A percentile compares a stretch with the other conserved stretches of the same genome.
Conservation (phyloP, 1,140 invertebrate genomes). For the Drosophila micromelanica region DNA sequence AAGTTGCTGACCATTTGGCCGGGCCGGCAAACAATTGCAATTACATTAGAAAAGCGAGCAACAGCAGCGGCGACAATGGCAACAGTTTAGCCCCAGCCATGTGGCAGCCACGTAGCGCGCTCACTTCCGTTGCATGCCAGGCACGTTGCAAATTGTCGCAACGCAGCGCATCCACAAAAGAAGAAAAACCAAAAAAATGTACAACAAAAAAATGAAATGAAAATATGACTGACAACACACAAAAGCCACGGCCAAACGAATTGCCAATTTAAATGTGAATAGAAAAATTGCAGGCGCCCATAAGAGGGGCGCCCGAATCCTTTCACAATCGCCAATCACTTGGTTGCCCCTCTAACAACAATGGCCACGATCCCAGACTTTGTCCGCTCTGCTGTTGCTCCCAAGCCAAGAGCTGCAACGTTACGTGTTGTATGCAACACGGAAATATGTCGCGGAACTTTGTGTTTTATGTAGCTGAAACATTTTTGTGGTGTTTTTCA, state of each 20-base stretch:
- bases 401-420: background rate
- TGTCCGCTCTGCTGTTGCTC: background rate
- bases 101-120: conserved; percentile 66
- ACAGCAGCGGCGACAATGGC: conserved; percentile 14
- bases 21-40: conserved; percentile 76
- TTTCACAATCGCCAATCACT: conserved; percentile 78
- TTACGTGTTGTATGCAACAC: background rate
- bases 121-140: conserved; percentile 79
- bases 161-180: conserved; percentile 49
- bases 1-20: conserved; percentile 53
- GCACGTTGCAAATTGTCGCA: conserved; percentile 82
- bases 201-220: conserved; percentile 25
- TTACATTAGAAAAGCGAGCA: conserved; percentile 73
- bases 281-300: conserved; percentile 72
- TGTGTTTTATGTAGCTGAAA: background rate
- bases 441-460: background rate
- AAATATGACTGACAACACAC: conserved; percentile 44
- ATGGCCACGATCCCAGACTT: conserved; percentile 8
- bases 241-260: conserved; percentile 77
- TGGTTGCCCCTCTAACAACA: conserved; percentile 54
- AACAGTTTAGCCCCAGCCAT: conserved; percentile 37
- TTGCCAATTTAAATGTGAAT: conserved; percentile 82
- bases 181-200: conserved; percentile 28
- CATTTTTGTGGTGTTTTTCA: too few species aligned
- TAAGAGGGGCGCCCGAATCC: conserved; percentile 27